Conservation (phyloP, 2,797 vertebrate species). For the Rhadinocentrus ornatus region DNA sequence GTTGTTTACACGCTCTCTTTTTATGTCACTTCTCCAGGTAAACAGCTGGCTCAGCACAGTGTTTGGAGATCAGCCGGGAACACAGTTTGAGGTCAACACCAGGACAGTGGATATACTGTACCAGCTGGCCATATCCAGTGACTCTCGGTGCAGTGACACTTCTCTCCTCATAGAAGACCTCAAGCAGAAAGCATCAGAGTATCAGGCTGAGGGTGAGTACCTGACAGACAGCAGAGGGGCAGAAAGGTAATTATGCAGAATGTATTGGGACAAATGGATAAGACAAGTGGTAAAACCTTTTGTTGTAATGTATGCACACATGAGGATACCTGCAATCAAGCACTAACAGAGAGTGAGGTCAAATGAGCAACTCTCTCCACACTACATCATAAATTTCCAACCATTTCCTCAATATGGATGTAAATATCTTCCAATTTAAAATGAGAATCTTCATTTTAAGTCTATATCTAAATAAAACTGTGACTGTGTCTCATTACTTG, state of each 20-base stretch:
- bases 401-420: no score
- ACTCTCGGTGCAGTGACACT: conserved; percentile 78
- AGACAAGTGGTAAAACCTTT: no score
- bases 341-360: no score
- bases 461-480: no score
- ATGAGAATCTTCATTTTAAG: no score
- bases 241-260: background rate
- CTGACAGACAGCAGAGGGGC: background rate
- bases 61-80: conserved; percentile 76
- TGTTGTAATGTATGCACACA: no score
- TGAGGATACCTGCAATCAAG: no score
- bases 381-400: no score
- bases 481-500: no score
- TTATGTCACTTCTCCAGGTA: conserved; percentile 74
- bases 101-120: conserved; percentile 83
- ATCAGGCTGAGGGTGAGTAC: conserved; percentile 84
- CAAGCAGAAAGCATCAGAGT: conserved; percentile 80
- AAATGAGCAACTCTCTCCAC: no score
- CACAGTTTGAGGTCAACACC: conserved; percentile 83
- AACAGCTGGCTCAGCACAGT: conserved; percentile 84
- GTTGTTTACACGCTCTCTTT: background rate
- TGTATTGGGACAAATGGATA: background rate
- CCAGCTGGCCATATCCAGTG: conserved; percentile 77
- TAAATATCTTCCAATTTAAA: no score
- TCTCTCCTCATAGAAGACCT: conserved; percentile 82